These are phyloP conservation scores for Forficula auricularia DNA, from an alignment of 1,140 invertebrate species.

Conservation along the genomic window DNA sequence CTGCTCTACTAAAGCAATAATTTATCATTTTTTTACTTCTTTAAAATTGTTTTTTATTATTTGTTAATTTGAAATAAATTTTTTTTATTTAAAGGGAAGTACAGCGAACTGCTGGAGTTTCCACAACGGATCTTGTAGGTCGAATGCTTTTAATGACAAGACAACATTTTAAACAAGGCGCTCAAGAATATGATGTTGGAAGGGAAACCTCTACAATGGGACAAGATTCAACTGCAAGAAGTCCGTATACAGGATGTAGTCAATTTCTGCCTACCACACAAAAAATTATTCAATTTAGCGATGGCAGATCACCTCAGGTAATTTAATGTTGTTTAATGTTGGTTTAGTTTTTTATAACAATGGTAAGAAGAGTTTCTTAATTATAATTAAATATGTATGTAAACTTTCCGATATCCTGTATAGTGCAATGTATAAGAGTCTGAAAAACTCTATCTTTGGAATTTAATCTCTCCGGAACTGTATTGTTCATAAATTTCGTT, in stretches of 20 bases:
- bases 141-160: slow-evolving; percentile 89
- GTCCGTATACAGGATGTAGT: slow-evolving; percentile 93
- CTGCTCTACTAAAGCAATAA: too few species aligned
- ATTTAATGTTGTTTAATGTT: too few species aligned
- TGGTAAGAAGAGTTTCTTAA: too few species aligned
- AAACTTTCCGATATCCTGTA: too few species aligned
- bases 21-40: too few species aligned
- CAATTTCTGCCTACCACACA: slow-evolving; percentile 95
- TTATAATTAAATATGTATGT: too few species aligned
- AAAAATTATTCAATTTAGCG: slow-evolving; percentile 95
- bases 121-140: slow-evolving; percentile 92
- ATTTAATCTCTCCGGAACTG: too few species aligned
- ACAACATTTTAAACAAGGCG: slow-evolving; percentile 70
- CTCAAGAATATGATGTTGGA: slow-evolving; percentile 39
- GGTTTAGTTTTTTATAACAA: too few species aligned
- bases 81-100: slow-evolving; percentile 53
- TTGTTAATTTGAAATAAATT: neutral
- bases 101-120: slow-evolving; percentile 77
- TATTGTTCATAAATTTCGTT: too few species aligned
- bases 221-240: slow-evolving; percentile 65
- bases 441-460: too few species aligned
- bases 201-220: slow-evolving; percentile 59
- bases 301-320: slow-evolving; percentile 67
- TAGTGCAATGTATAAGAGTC: too few species aligned
- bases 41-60: too few species aligned